These are phyloP conservation scores for Drosophila siamana DNA, from an alignment of 2,888 invertebrate genomes.

Conservation along the genomic window DNA sequence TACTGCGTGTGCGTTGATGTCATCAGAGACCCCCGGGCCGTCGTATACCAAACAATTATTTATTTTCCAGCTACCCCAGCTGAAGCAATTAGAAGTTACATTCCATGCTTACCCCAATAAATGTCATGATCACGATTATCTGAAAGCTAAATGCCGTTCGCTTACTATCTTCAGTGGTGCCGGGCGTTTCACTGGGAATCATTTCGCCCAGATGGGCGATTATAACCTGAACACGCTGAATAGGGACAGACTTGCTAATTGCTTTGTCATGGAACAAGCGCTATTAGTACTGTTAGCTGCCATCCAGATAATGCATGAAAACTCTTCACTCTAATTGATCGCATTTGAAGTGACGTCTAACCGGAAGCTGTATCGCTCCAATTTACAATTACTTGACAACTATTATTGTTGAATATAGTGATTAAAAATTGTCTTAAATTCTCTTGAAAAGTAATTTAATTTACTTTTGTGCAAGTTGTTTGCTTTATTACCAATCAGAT, in stretches of 20 bases:
- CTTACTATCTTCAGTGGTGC: neutral
- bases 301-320: constrained; percentile 4
- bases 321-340: neutral
- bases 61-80: constrained; percentile 21
- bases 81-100: constrained; percentile 39
- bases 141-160: neutral
- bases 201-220: neutral
- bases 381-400: constrained; percentile 1
- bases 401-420: neutral
- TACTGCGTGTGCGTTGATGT: neutral
- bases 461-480: no score
- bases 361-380: constrained; percentile 23
- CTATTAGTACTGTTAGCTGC: constrained; percentile 16
- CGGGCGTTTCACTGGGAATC: constrained; percentile 5
- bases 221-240: constrained; percentile 5
- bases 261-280: constrained; percentile 11
- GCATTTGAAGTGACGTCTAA: neutral
- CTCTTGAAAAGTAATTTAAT: neutral
- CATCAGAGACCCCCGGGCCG: constrained; percentile 1
- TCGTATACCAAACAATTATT: constrained; percentile 18
- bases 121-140: constrained; percentile 11
- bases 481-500: no score
- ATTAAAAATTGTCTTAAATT: neutral
- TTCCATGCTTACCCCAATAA: neutral
- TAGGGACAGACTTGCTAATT: constrained; percentile 54